Base-by-base conservation (phyloP, 2,888 invertebrate genomes). In the Pocota personata region DNA sequence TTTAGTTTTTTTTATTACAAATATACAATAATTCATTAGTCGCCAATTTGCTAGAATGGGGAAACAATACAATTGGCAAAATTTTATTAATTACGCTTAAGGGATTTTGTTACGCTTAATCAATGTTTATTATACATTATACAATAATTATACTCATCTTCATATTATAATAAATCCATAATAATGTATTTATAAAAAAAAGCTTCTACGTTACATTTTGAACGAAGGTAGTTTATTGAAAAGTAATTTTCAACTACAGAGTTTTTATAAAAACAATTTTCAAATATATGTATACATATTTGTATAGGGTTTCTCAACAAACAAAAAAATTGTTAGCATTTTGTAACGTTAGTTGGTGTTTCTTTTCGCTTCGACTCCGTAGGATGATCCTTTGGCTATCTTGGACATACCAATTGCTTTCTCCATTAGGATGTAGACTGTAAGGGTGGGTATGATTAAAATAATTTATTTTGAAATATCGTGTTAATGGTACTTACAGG, bases 331-430 rank as follows among this genome's bases (percentile, higher is more conserved):
- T 46, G 10, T 57, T 30, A 27, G 35, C 14, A 46, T n/a, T 55
- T 62, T 62, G 52, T 71, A 78, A 78, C n/a, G 60, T 87, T 86
- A 84, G 50, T 89, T 90, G 90, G 90, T 88, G 88, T 88, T 87
- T 76, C 88, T 88, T 82, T 89, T 87, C 77, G 73, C 72, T 66
- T 89, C 89, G 3, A 91, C 93, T 87, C 97, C 97, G 91, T 97
- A 97, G 5, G 95, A 95, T 30, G 97, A 97, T 43, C 95, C 96
- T 92, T 96, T 96, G 90, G 96, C 96, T 89, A 97, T 97, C 92
- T 97, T 95, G 1, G 97, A 96, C 95, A 96, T 95, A 66, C 96
- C 96, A 89, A 97, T 96, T 55, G 96, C 95, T 91, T 96, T 96
- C 89, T 96, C 95, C 92, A 97, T 94, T 27, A 97, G 93, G 88